phyloP scores from a whole-genome alignment of 1,140 invertebrate species.

The Caligus rogercresseyi region DNA sequence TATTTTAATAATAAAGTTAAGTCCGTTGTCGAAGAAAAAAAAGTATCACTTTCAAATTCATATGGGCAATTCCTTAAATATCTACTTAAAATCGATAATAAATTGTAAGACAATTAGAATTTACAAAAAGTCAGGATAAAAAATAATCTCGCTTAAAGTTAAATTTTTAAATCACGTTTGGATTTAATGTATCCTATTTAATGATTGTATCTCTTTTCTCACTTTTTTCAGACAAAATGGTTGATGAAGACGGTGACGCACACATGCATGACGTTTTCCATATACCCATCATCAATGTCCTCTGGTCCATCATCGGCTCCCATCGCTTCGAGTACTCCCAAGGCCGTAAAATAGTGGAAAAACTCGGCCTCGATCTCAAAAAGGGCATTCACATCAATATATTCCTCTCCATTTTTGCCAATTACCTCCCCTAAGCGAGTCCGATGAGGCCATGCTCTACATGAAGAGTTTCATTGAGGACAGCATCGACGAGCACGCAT shows the following conservation, averaged over 20 bases:
- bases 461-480: neutral
- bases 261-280: neutral
- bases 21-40: too few relatives aligned
- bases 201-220: neutral
- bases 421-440: neutral
- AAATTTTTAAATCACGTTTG: too few relatives aligned
- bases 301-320: neutral
- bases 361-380: neutral
- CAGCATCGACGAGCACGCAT: constrained; percentile 27
- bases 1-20: too few relatives aligned
- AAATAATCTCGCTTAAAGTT: too few relatives aligned
- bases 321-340: neutral
- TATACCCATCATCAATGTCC: neutral
- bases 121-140: too few relatives aligned
- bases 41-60: too few relatives aligned
- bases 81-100: too few relatives aligned
- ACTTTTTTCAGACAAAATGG: neutral
- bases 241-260: neutral
- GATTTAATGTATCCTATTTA: neutral
- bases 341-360: neutral
- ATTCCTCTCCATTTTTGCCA: neutral
- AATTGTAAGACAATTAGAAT: too few relatives aligned
- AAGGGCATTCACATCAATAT: neutral
- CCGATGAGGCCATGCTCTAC: neutral
- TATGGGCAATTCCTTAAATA: too few relatives aligned